Conservation (phyloP, 2,888 invertebrate species). For the Diloba caeruleocephala region DNA sequence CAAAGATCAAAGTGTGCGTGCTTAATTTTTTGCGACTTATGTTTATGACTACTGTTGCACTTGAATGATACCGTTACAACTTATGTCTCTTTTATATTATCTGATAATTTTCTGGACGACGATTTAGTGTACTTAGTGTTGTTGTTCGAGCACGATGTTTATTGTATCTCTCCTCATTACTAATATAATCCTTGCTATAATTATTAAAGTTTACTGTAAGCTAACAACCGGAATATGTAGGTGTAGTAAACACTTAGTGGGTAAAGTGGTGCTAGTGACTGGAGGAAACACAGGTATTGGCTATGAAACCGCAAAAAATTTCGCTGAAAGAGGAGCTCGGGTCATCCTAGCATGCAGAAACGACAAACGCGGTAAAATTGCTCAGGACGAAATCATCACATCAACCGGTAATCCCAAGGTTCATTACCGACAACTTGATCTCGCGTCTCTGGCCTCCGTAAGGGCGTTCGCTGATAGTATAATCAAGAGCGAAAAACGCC, state of each 20-base stretch:
- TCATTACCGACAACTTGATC: constrained; percentile 81
- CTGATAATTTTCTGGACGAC: constrained; percentile 11
- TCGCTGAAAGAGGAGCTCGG: constrained; percentile 92
- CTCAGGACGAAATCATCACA: constrained; percentile 68
- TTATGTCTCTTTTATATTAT: constrained; percentile 30
- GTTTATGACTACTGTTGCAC: not conserved
- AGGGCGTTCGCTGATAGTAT: constrained; percentile 90
- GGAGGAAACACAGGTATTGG: constrained; percentile 95
- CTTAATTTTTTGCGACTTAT: too few species aligned
- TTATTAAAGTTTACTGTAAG: constrained; percentile 57
- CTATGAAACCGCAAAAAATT: constrained; percentile 92
- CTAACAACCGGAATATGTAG: constrained; percentile 69
- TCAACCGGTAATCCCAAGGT: constrained; percentile 68
- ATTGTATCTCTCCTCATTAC: constrained; percentile 48
- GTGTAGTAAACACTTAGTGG: constrained; percentile 88
- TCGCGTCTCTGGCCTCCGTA: constrained; percentile 87
- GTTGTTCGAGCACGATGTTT: constrained; percentile 50
- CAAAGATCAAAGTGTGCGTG: too few species aligned
- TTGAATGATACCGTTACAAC: not conserved
- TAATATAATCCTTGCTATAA: constrained; percentile 44
- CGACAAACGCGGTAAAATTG: constrained; percentile 90
- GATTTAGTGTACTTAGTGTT: constrained; percentile 27
- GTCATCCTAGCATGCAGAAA: constrained; percentile 95
- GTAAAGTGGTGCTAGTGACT: constrained; percentile 95
- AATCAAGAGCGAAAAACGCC: constrained; percentile 79